phyloP scores from a whole-genome alignment of 2,888 invertebrate species.

The Zaprionus bogoriensis region DNA sequence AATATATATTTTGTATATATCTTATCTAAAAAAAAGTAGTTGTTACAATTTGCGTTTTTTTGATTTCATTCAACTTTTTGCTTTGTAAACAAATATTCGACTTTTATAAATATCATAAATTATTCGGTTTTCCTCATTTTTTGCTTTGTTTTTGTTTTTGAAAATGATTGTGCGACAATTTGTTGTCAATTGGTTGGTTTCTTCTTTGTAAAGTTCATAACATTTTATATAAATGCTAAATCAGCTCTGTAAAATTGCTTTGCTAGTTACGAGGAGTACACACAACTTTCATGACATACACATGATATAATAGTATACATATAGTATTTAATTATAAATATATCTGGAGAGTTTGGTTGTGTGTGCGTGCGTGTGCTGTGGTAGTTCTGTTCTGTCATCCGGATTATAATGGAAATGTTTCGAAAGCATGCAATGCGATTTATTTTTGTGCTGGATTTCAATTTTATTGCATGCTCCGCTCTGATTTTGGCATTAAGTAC shows the following conservation, averaged over 20 bases:
- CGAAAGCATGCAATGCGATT: conserved; percentile 16
- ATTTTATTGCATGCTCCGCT: conserved; percentile 14
- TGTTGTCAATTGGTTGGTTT: conserved; percentile 24
- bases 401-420: not conserved
- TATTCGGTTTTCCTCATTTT: conserved; percentile 21
- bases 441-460: not conserved
- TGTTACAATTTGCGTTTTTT: conserved; percentile 18
- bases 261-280: conserved; percentile 39
- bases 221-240: conserved; percentile 56
- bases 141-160: conserved; percentile 17
- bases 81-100: conserved; percentile 49
- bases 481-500: conserved; percentile 62
- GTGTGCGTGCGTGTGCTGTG: conserved; percentile 9
- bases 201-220: conserved; percentile 37
- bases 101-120: conserved; percentile 35
- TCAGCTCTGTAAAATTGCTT: conserved; percentile 61
- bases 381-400: not conserved
- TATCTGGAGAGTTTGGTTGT: conserved; percentile 12
- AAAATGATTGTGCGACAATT: conserved; percentile 70
- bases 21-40: conserved; percentile 30
- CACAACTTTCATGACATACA: conserved; percentile 18
- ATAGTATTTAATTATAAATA: conserved; percentile 13
- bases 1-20: conserved; percentile 41
- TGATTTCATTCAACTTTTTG: conserved; percentile 7
- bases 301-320: conserved; percentile 13